phyloP scores from a whole-genome alignment of 1,140 invertebrate genomes.

The Aradophagus sp. region DNA sequence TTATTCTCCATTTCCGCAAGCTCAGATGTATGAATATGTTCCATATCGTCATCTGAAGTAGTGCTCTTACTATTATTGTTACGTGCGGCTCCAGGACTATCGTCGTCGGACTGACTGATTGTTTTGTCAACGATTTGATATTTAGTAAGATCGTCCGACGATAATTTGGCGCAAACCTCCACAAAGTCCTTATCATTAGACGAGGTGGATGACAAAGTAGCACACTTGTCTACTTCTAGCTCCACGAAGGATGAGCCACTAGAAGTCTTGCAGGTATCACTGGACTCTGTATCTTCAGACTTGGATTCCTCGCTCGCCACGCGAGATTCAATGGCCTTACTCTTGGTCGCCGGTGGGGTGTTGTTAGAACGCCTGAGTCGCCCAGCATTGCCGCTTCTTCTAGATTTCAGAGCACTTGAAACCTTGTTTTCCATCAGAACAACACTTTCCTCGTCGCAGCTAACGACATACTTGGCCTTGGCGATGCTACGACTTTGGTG shows the following conservation, averaged over 20 bases:
- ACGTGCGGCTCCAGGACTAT: conserved; percentile 46
- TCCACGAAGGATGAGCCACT: conserved; percentile 22
- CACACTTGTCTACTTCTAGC: conserved; percentile 8
- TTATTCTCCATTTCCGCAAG: conserved; percentile 44
- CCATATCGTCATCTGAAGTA: conserved; percentile 71
- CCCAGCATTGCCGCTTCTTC: background rate
- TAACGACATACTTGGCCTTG: conserved; percentile 69
- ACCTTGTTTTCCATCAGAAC: conserved; percentile 66
- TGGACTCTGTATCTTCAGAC: conserved; percentile 9
- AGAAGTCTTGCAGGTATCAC: conserved; percentile 18
- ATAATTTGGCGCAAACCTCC: conserved; percentile 16
- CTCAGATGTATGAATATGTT: conserved; percentile 66
- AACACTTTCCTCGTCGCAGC: conserved; percentile 67
- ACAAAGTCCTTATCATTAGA: conserved; percentile 21
- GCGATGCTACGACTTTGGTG: conserved; percentile 42
- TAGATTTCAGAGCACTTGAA: background rate
- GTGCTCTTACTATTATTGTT: conserved; percentile 67
- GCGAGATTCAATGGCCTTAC: too few relatives aligned
- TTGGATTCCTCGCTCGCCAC: too few relatives aligned
- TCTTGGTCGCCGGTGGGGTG: background rate
- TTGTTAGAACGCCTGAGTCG: conserved; percentile 8
- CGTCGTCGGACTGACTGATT: conserved; percentile 65
- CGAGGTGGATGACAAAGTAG: background rate
- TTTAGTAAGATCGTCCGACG: conserved; percentile 59
- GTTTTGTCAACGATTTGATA: conserved; percentile 62